Conservation (phyloP, 2,888 invertebrate genomes). For the Acrobasis repandana region DNA sequence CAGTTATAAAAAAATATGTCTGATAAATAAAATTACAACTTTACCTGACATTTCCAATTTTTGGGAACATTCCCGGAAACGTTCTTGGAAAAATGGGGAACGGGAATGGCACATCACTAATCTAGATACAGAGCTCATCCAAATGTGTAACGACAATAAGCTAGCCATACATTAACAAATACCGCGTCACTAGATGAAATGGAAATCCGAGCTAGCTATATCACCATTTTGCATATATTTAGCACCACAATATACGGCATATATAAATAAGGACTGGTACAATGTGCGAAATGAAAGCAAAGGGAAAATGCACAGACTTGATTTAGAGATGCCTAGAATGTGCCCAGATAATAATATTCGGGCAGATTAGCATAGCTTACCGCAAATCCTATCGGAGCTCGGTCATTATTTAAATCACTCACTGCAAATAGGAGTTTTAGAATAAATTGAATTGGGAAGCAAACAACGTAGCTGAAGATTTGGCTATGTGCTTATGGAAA, state of each 20-base stretch:
- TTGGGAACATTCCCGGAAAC: too few species aligned
- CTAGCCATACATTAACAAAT: neutral
- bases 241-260: conserved; percentile 43
- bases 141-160: neutral
- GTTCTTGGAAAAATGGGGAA: too few species aligned
- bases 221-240: conserved; percentile 40
- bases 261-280: conserved; percentile 50
- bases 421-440: conserved; percentile 16
- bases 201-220: conserved; percentile 19
- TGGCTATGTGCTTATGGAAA: conserved; percentile 36
- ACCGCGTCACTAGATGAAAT: neutral
- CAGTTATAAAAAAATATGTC: too few species aligned
- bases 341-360: conserved; percentile 51
- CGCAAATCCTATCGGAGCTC: conserved; percentile 47
- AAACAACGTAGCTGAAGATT: neutral
- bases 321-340: conserved; percentile 38
- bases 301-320: conserved; percentile 41
- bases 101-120: too few species aligned
- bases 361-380: conserved; percentile 60
- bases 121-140: neutral
- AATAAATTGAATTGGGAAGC: conserved; percentile 10
- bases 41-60: too few species aligned
- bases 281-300: conserved; percentile 47
- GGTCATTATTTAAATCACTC: conserved; percentile 57
- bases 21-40: too few species aligned